phyloP scores from a whole-genome alignment of 2,113 vertebrate species.

The Cephalopholis sonnerati region DNA sequence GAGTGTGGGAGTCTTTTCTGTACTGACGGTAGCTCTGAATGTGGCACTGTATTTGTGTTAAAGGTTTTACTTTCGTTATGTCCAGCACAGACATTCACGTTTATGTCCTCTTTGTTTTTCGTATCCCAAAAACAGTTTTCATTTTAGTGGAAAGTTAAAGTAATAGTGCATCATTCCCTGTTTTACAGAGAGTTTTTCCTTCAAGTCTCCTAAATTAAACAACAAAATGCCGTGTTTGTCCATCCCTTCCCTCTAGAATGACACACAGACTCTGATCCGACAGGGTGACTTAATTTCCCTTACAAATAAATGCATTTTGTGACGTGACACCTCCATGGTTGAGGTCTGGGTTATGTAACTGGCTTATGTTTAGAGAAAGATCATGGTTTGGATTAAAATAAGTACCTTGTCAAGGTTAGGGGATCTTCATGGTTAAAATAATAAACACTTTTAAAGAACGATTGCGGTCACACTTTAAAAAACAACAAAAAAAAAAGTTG shows the following conservation, averaged over 20 bases:
- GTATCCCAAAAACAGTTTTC: not conserved
- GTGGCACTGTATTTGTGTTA: not conserved
- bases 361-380: not conserved
- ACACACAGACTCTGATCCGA: no score
- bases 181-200: no score
- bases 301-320: not conserved
- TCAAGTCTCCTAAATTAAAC: no score
- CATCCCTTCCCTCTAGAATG: no score
- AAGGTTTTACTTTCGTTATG: not conserved
- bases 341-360: no score
- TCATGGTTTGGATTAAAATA: not conserved
- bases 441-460: not conserved
- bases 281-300: no score
- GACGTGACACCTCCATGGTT: not conserved
- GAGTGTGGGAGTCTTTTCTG: constrained; percentile 20
- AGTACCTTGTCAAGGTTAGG: not conserved
- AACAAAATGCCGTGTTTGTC: no score
- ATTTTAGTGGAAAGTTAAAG: not conserved
- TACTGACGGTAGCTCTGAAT: not conserved
- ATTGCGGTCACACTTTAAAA: not conserved
- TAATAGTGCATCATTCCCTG: not conserved
- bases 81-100: not conserved
- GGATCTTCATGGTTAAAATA: not conserved
- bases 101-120: not conserved
- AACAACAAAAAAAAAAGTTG: not conserved